phyloP scores from a whole-genome alignment of 2,797 vertebrate genomes.

The Myiotriccus ornatus region DNA sequence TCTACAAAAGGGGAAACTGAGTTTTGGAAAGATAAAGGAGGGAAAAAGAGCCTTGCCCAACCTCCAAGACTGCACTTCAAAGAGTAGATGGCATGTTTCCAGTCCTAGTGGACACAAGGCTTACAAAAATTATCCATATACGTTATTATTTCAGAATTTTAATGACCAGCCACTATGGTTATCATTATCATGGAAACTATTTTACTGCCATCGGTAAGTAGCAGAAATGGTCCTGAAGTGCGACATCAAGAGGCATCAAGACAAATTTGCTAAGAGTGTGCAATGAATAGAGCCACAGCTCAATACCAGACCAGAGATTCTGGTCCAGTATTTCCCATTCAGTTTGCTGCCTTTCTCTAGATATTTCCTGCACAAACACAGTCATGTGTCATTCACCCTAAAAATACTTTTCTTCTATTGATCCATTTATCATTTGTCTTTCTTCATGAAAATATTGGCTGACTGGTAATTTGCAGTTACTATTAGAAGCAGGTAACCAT shows the following conservation, averaged over 20 bases:
- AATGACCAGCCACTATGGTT: fast-evolving
- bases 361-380: constrained; percentile 6
- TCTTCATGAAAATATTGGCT: constrained; percentile 1
- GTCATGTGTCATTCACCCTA: background rate
- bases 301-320: background rate
- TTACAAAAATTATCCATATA: background rate
- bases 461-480: background rate
- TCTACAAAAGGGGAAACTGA: background rate
- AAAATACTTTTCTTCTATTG: background rate
- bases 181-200: background rate
- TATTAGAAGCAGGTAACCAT: background rate
- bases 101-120: background rate
- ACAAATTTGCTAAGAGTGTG: background rate
- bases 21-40: background rate
- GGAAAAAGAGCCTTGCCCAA: background rate
- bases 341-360: background rate
- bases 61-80: background rate
- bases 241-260: background rate
- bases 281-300: background rate
- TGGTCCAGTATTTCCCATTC: background rate
- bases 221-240: background rate
- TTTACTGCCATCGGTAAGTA: background rate
- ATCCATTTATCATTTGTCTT: background rate
- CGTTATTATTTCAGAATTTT: background rate
- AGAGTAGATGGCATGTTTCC: background rate